Conservation (phyloP, 2,888 invertebrate genomes). For the Dasypolia templi region DNA sequence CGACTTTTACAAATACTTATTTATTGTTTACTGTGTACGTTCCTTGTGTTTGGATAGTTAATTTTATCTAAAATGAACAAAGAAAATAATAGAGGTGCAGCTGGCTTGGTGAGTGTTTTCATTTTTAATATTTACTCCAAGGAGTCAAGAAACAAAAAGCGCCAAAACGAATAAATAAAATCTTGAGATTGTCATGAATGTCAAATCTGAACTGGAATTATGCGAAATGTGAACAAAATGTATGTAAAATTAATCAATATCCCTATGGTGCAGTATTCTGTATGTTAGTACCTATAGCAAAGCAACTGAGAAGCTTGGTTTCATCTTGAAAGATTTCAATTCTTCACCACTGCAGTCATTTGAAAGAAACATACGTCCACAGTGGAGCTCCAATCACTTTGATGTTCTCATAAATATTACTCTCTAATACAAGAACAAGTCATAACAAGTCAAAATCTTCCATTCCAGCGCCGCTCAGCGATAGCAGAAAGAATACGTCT, state of each 20-base stretch:
- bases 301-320: neutral
- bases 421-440: neutral
- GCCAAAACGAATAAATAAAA: conserved; percentile 4
- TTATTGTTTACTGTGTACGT: conserved; percentile 27
- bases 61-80: conserved; percentile 71
- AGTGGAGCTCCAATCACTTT: neutral
- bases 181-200: conserved; percentile 15
- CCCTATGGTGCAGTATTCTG: neutral
- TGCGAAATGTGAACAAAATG: conserved; percentile 19
- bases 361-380: neutral
- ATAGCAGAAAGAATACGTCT: conserved; percentile 81
- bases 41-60: neutral
- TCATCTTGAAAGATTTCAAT: no score
- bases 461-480: conserved; percentile 83
- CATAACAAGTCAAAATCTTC: neutral
- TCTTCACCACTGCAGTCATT: neutral
- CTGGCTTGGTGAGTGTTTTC: conserved; percentile 79
- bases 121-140: conserved; percentile 1
- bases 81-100: conserved; percentile 80
- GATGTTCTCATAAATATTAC: neutral
- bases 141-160: neutral
- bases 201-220: conserved; percentile 32
- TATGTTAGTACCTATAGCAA: neutral
- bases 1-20: neutral
- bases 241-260: conserved; percentile 5